A percentile compares a stretch with the other conserved stretches of the same genome.
These are phyloP conservation scores for Trichogramma pretiosum DNA, from an alignment of 1,140 invertebrate species.

Conservation along the genomic window DNA sequence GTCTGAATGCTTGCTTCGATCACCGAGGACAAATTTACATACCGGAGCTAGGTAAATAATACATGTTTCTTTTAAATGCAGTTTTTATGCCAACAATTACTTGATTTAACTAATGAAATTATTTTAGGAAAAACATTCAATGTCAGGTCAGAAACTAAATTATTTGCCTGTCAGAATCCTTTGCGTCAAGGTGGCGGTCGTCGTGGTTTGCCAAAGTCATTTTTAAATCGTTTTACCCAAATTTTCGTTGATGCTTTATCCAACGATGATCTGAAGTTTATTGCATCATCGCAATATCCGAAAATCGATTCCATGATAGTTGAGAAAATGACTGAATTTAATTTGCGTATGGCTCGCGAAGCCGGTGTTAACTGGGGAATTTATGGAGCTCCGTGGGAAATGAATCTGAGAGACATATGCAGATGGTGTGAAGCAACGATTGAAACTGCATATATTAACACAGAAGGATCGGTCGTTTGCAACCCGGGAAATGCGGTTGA, in stretches of 20 bases:
- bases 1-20: slow-evolving; percentile 96
- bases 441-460: slow-evolving; percentile 19
- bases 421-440: slow-evolving; percentile 77
- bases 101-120: slow-evolving; percentile 1
- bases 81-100: neutral
- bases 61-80: neutral
- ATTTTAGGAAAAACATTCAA: slow-evolving; percentile 60
- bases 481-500: slow-evolving; percentile 61
- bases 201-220: slow-evolving; percentile 91
- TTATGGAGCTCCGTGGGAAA: slow-evolving; percentile 86
- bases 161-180: slow-evolving; percentile 99
- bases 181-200: slow-evolving; percentile 90
- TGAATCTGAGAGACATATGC: slow-evolving; percentile 90
- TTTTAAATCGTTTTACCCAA: slow-evolving; percentile 96
- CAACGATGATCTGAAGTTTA: slow-evolving; percentile 64
- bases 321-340: slow-evolving; percentile 72
- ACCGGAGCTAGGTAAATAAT: slow-evolving; percentile 66
- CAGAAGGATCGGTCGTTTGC: slow-evolving; percentile 17
- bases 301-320: slow-evolving; percentile 50
- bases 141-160: slow-evolving; percentile 65
- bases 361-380: slow-evolving; percentile 62
- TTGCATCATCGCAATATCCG: slow-evolving; percentile 50
- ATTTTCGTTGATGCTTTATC: slow-evolving; percentile 80
- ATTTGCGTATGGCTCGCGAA: slow-evolving; percentile 56
- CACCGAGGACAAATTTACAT: slow-evolving; percentile 94